Percentiles rank a stretch among this genome's conserved stretches.
Evolutionary conservation across 1,140 invertebrate species (phyloP).

Genomic region (Gonatopus flavifemur): DNA sequence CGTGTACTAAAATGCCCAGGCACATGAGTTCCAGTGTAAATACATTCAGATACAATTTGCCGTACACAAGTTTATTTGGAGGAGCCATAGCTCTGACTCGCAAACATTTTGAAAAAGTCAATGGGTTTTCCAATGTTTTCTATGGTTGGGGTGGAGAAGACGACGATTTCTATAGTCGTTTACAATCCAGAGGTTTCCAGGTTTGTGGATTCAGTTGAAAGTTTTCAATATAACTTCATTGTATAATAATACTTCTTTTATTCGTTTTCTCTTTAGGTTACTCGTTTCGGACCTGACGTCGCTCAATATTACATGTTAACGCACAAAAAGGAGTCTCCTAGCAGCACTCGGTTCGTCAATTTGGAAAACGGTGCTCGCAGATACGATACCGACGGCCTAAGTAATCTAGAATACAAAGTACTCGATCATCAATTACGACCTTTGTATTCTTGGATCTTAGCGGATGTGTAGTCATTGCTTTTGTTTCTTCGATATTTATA

Average conservation of each 20-base stretch:
- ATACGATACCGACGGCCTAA: constrained; percentile 67
- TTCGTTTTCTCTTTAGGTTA: constrained; percentile 63
- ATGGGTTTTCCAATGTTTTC: constrained; percentile 91
- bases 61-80: constrained; percentile 73
- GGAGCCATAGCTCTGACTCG: constrained; percentile 74
- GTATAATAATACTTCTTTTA: not conserved
- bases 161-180: constrained; percentile 77
- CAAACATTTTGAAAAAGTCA: constrained; percentile 74
- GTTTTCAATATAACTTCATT: constrained; percentile 11
- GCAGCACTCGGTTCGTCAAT: constrained; percentile 61
- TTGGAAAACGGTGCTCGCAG: constrained; percentile 62
- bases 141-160: constrained; percentile 90
- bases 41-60: constrained; percentile 81
- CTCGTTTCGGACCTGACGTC: constrained; percentile 70
- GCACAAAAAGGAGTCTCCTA: constrained; percentile 68
- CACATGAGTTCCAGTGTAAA: constrained; percentile 93
- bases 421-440: constrained; percentile 49
- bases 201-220: constrained; percentile 24
- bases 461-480: constrained; percentile 36
- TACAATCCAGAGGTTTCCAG: constrained; percentile 49
- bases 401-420: constrained; percentile 58
- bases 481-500: too few relatives aligned
- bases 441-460: constrained; percentile 54
- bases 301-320: constrained; percentile 78
- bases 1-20: constrained; percentile 81